Evolutionary conservation across 2,113 vertebrate species (phyloP).

Genomic region (Myrmecophaga tridactyla): DNA sequence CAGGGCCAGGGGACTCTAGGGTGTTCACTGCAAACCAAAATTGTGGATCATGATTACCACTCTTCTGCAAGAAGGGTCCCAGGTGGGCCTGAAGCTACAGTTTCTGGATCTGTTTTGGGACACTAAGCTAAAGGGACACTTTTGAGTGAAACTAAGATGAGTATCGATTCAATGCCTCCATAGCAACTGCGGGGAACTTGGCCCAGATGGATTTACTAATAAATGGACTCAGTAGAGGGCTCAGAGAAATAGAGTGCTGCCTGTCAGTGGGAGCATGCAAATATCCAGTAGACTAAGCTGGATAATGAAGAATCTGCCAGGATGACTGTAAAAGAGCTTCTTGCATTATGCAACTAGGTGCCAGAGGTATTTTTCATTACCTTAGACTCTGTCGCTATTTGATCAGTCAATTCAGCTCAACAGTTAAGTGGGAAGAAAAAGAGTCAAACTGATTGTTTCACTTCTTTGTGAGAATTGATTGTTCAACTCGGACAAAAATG

Average conservation of each 20-base stretch:
- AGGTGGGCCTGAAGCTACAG: background rate
- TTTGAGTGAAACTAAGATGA: background rate
- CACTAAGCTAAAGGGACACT: background rate
- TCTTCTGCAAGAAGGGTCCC: background rate
- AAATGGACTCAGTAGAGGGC: background rate
- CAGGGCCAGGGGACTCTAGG: too few species aligned
- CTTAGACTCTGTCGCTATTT: conserved; percentile 12
- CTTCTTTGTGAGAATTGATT: conserved; percentile 69
- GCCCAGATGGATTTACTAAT: background rate
- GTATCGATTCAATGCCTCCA: background rate
- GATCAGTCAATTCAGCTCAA: conserved; percentile 59
- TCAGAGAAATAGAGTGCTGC: background rate
- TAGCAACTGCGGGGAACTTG: background rate
- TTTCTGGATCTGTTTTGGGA: background rate
- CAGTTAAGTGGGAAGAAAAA: conserved; percentile 58
- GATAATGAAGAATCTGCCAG: background rate
- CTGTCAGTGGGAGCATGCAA: background rate
- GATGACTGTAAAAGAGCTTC: background rate
- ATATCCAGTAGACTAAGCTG: background rate
- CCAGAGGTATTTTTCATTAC: conserved; percentile 52
- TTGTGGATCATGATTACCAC: background rate
- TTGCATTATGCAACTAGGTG: background rate
- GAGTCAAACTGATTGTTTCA: conserved; percentile 66
- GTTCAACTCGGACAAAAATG: conserved; percentile 53
- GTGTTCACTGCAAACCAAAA: background rate